These are phyloP conservation scores for pig (Sus scrofa) DNA, from an alignment of 2,113 vertebrate genomes.

Conservation along the genomic window DNA sequence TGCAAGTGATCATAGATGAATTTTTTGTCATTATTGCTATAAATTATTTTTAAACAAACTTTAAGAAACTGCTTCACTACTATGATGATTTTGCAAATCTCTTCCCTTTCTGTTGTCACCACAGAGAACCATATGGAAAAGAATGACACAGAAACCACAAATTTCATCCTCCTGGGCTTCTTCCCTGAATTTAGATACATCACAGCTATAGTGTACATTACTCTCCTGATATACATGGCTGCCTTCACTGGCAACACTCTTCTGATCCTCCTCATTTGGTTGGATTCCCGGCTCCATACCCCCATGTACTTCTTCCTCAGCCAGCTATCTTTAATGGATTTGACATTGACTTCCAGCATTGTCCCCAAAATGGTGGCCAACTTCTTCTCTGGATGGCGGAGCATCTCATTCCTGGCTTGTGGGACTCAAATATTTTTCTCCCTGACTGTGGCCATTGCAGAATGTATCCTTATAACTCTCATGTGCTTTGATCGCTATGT, in stretches of 20 bases:
- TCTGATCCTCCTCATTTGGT: conserved; percentile 16
- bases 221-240: neutral
- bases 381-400: neutral
- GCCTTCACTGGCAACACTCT: conserved; percentile 20
- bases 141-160: neutral
- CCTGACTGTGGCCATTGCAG: conserved; percentile 55
- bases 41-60: neutral
- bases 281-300: conserved; percentile 48
- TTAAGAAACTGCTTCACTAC: neutral
- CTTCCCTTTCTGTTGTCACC: neutral
- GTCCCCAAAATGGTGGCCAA: conserved; percentile 49
- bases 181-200: neutral
- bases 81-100: neutral
- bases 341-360: conserved; percentile 52
- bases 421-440: conserved; percentile 68
- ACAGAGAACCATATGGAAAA: neutral
- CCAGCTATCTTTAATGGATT: conserved; percentile 62
- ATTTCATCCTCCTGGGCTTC: conserved; percentile 55
- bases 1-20: neutral
- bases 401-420: conserved; percentile 56
- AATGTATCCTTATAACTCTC: conserved; percentile 65
- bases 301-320: conserved; percentile 66
- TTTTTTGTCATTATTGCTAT: neutral
- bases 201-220: neutral
- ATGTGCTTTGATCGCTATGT: conserved; percentile 67